Base-by-base conservation (phyloP, 2,113 vertebrate species). In the Anarrhichthys ocellatus region DNA sequence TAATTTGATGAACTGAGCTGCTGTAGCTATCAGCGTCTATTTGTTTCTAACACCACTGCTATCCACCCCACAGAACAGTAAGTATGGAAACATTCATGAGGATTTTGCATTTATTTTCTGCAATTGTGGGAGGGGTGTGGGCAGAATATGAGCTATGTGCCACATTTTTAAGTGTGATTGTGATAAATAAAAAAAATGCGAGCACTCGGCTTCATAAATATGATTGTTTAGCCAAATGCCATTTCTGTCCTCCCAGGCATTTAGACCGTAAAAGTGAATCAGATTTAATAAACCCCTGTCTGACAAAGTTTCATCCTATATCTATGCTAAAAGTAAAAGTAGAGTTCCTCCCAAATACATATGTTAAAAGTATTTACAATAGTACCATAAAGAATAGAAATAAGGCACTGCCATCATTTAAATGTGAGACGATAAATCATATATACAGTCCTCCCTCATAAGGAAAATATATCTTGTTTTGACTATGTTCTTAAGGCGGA, bases 161-260 rank as follows among this genome's bases (percentile, higher is more conserved):
- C 61, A 65, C 15, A 65, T 40, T 42, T 64, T 29, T 29, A 66
- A 66, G 4, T 76, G n/a, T 40, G n/a, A 42, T 29, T 72, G 14
- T 27, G 34, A 58, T 27, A 20, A 15, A 38, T n/a, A 24, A 71
- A 38, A 36, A 70, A 50, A 52, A 2, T 24, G 20, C 3, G 5
- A 18, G 34, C 36, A 24, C 46, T 22, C 17, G n/a, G 40, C 42
- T 34, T 62, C 15, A 34, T 38, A 17, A 2, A 46, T 20, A 5
- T 20, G 34, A 22, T 22, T 42, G 2, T 40, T 52, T 40, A 56
- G 14, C 6, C 10, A 9, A 2, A 13, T 3, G 3, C 24, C 32
- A 40, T 38, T 24, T 50, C 27, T 50, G 17, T 69, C 44, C n/a
- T 20, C 34, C 20, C 18, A 62, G 1, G 58, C 9, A 42, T 2